These are phyloP conservation scores for Napeogenes sylphis DNA, from an alignment of 2,888 invertebrate species.

Conservation along the genomic window DNA sequence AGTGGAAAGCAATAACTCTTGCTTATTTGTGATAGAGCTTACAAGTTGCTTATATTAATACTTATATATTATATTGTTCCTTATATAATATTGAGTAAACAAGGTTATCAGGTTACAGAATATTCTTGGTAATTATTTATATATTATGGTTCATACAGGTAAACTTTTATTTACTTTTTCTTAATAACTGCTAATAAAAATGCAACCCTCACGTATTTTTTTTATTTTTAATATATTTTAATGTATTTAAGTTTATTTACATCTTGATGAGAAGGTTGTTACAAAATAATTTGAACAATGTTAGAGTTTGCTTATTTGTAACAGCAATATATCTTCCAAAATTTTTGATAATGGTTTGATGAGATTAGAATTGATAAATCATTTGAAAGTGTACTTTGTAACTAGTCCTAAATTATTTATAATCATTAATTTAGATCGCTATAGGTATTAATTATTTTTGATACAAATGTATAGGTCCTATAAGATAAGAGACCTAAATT, in stretches of 20 bases:
- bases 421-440: constrained; percentile 19
- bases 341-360: constrained; percentile 1
- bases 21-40: constrained; percentile 21
- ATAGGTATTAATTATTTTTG: constrained; percentile 28
- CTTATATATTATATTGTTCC: background rate
- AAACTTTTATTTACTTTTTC: no score
- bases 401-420: constrained; percentile 17
- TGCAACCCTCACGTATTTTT: no score
- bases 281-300: background rate
- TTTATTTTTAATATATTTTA: no score
- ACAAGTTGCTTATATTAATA: constrained; percentile 4
- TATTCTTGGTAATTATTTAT: no score
- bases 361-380: background rate
- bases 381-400: constrained; percentile 9
- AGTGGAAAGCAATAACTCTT: constrained; percentile 11
- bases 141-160: no score
- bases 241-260: no score
- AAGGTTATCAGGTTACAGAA: background rate
- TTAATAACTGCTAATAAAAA: no score
- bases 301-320: background rate
- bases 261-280: no score
- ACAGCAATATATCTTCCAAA: constrained; percentile 16
- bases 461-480: constrained; percentile 29
- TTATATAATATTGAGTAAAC: background rate
- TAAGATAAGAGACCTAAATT: constrained; percentile 18